A percentile compares a stretch with the other conserved stretches of the same genome.
These are phyloP conservation scores for Clarias platycephalus DNA, from an alignment of 2,797 vertebrate species.

Conservation along the genomic window DNA sequence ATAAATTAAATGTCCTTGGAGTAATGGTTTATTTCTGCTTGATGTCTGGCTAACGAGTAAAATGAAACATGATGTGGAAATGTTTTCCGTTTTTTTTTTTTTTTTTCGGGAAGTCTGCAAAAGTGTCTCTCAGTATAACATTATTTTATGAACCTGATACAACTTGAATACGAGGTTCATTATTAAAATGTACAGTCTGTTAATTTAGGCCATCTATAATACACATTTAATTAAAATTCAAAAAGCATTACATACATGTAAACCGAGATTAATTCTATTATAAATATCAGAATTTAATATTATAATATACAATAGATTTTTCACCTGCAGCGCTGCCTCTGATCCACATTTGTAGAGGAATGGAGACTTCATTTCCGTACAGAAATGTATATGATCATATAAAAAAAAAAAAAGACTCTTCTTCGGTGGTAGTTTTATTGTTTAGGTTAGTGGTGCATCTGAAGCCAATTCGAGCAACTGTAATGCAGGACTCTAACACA, in stretches of 20 bases:
- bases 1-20: constrained; percentile 15
- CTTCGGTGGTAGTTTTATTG: not conserved
- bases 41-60: not conserved
- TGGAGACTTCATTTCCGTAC: not conserved
- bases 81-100: not conserved
- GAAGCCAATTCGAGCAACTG: not conserved
- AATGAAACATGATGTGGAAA: not conserved
- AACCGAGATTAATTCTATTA: too few species aligned
- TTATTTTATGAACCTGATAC: not conserved
- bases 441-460: not conserved
- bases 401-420: not conserved
- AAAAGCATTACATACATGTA: not conserved
- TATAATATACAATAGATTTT: not conserved
- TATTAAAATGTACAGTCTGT: not conserved
- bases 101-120: not conserved
- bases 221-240: not conserved
- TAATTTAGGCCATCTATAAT: not conserved
- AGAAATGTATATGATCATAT: too few species aligned
- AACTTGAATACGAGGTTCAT: not conserved
- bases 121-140: not conserved
- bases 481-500: not conserved
- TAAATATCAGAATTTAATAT: too few species aligned
- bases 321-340: not conserved
- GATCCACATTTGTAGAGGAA: not conserved
- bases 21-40: not conserved